phyloP scores from a whole-genome alignment of 2,797 vertebrate species.

The Coreius guichenoti region DNA sequence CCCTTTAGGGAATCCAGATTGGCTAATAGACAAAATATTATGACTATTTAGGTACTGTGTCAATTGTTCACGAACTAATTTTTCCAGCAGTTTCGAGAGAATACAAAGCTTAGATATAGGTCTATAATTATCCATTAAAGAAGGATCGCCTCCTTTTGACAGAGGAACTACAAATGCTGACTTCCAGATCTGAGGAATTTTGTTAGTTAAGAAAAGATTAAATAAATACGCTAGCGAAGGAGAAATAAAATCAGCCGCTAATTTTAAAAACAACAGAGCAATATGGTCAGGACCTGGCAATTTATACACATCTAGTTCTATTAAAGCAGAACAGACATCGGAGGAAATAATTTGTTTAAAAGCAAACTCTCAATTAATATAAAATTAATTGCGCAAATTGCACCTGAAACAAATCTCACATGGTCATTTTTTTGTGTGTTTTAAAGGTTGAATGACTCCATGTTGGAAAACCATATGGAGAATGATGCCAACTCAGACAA shows the following conservation, averaged over 20 bases:
- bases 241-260: neutral
- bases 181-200: neutral
- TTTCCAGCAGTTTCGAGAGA: neutral
- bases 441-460: slow-evolving; percentile 84
- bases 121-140: neutral
- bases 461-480: slow-evolving; percentile 86
- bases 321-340: neutral
- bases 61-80: neutral
- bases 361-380: neutral
- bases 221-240: neutral
- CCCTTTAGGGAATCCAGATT: neutral
- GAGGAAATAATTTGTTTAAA: neutral
- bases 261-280: neutral
- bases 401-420: neutral
- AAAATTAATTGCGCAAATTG: neutral
- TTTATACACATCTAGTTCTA: neutral
- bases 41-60: neutral
- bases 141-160: neutral
- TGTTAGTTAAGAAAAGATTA: neutral
- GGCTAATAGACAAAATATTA: neutral
- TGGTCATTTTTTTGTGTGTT: slow-evolving; percentile 35
- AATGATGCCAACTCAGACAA: slow-evolving; percentile 92
- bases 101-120: neutral
- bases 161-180: neutral
- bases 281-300: neutral